phyloP scores from a whole-genome alignment of 2,888 invertebrate species.

The Eumerus sabulonum region DNA sequence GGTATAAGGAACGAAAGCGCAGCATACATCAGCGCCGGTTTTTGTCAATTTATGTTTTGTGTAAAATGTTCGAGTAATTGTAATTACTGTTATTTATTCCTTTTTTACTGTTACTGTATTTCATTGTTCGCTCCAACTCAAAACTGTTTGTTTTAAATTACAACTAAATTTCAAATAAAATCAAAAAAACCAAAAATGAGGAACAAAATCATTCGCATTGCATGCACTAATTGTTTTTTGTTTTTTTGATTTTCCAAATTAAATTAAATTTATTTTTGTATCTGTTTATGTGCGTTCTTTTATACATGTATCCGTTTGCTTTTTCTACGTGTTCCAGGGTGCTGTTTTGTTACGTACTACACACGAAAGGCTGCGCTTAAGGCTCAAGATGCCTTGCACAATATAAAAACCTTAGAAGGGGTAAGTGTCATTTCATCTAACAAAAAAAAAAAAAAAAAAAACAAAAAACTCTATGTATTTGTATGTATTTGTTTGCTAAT shows the following conservation, averaged over 20 bases:
- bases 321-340: conserved; percentile 90
- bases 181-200: too few species aligned
- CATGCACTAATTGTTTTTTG: conserved; percentile 49
- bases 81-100: conserved; percentile 23
- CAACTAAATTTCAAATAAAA: conserved; percentile 15
- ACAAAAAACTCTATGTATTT: background rate
- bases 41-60: conserved; percentile 29
- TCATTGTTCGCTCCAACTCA: conserved; percentile 13
- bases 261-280: conserved; percentile 57
- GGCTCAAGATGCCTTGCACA: conserved; percentile 99
- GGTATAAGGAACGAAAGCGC: too few species aligned
- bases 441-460: too few species aligned
- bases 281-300: conserved; percentile 69
- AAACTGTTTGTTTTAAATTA: conserved; percentile 8
- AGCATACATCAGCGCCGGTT: background rate
- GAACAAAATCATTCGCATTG: conserved; percentile 29
- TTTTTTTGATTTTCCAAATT: background rate
- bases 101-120: conserved; percentile 19
- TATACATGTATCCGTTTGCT: conserved; percentile 71
- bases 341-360: conserved; percentile 99
- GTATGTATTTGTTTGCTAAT: background rate
- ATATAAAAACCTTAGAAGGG: conserved; percentile 98
- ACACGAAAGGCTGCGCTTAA: conserved; percentile 98
- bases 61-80: conserved; percentile 24
- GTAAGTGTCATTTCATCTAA: conserved; percentile 84